phyloP scores from a whole-genome alignment of 1,140 invertebrate species.

The Bombus breviceps region DNA sequence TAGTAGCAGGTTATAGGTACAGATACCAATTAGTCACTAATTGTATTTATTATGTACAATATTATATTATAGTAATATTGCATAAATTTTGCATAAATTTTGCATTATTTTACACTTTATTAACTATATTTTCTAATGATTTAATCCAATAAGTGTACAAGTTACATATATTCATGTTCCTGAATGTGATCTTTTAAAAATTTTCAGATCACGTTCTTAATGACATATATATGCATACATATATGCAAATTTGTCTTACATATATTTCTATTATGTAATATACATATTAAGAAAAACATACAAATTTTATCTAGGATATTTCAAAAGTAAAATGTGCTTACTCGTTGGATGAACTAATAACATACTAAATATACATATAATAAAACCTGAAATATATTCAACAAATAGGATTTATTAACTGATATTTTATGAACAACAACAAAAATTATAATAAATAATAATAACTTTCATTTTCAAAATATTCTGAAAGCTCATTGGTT shows the following conservation, averaged over 20 bases:
- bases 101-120: not conserved
- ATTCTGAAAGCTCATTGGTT: constrained; percentile 1
- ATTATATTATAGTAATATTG: not conserved
- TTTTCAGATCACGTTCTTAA: not conserved
- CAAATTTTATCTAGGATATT: not conserved
- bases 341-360: not conserved
- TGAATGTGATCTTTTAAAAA: not conserved
- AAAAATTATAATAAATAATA: not conserved
- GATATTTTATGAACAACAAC: not conserved
- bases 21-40: not conserved
- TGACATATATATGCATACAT: not conserved
- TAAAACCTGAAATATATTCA: too few species aligned
- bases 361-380: too few species aligned
- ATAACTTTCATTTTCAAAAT: not conserved
- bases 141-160: not conserved
- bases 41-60: not conserved
- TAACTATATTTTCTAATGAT: not conserved
- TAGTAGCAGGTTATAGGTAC: not conserved
- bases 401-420: not conserved
- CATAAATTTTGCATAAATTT: too few species aligned
- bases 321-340: not conserved
- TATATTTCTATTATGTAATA: not conserved
- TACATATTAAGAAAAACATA: not conserved
- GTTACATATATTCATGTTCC: not conserved
- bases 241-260: not conserved